Base-by-base conservation (phyloP, 1,140 invertebrate species). In the Plodia interpunctella region DNA sequence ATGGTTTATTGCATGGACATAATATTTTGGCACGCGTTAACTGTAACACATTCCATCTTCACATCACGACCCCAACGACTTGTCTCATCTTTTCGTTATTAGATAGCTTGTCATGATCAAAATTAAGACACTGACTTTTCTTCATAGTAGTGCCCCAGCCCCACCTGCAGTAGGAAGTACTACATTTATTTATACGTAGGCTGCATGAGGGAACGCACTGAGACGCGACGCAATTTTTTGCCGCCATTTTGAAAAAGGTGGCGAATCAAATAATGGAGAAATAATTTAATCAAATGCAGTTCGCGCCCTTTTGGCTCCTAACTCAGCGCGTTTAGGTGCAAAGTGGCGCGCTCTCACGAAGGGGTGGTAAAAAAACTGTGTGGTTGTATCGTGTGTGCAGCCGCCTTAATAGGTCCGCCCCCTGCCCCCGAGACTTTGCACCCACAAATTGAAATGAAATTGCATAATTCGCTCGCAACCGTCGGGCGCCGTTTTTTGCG, bases 191-290 rank as follows among this genome's bases (percentile, higher is more conserved):
- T 49, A 19, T 55, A 55, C 25, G 13, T 44, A 44, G 13, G 21
- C n/a, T 15, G 38, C 38, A 44, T n/a, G 13, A 35, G 13, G 13
- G 15, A 44, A 44, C 38, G 38, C 13, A 44, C n/a, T 17, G 38
- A 5, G 38, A 1, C 38, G 38, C 38, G 38, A 63, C 59, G 60
- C 62, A 50, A 58, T 76, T 72, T 44, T 70, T 74, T 70, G 78
- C 78, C 78, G 85, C 85, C 85, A 88, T 88, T 74, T 84, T 86
- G 83, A 80, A 82, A 86, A 72, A 83, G 83, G 83, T 88, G 83
- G 80, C 70, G 81, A 85, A 88, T 86, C 80, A 81, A 83, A 88
- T 86, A 83, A 86, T 87, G 82, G 76, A 65, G 78, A 84, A 86
- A 86, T 88, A 86, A 87, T 88, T 83, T 84, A 86, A 88, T 85